Evolutionary conservation across 2,888 invertebrate genomes (phyloP), one percentile per base, ranked within the genome.

Genomic region (Liodrosophila aerea): DNA sequence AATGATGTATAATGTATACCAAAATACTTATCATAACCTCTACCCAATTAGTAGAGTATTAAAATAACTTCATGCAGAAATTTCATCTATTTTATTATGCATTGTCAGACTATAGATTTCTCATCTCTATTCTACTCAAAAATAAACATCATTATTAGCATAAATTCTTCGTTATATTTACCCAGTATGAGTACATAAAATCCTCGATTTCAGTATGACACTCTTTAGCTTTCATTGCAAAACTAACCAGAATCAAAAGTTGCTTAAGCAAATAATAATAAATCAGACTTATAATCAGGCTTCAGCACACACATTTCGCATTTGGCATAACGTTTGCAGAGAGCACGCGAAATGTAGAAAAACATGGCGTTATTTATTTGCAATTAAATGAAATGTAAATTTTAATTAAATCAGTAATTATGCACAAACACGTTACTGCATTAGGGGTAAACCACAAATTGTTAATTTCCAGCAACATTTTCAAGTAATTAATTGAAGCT

Each of bases 351-450:
- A 13, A 22, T 29, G 5, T 18, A 59, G 29, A 33, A 64, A 50
- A 65, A 11, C 8, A 16, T 47, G 5, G 3, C 22, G 5, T 22
- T 22, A 22, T 22, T 22, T 22, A 22, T 22, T 22, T 22, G 22
- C 56, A 30, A 36, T 47, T 57, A 46, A 76, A 76, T 76, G 44
- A 58, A 56, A 66, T 67, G 73, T 45, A 71, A 70, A 56, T 70
- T 76, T 73, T 68, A 81, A 84, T 85, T 81, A 66, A 81, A 85
- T 73, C 60, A 51, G 56, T 63, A 68, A 84, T 84, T 80, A 77
- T 76, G 73, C 63, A 49, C 50, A 60, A 64, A 62, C 66, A 66
- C 51, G 73, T 43, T 33, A 57, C 56, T 46, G 34, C 49, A 58
- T 59, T 57, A 36, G 59, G 33, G 59, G 52, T 43, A 43, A 41